Evolutionary conservation across 30 jellyfish, hydroid and myxozoan genomes (phyloP), one percentile per base, ranked within the genome.

Genomic region (Chrysaora quinquecirrha): DNA sequence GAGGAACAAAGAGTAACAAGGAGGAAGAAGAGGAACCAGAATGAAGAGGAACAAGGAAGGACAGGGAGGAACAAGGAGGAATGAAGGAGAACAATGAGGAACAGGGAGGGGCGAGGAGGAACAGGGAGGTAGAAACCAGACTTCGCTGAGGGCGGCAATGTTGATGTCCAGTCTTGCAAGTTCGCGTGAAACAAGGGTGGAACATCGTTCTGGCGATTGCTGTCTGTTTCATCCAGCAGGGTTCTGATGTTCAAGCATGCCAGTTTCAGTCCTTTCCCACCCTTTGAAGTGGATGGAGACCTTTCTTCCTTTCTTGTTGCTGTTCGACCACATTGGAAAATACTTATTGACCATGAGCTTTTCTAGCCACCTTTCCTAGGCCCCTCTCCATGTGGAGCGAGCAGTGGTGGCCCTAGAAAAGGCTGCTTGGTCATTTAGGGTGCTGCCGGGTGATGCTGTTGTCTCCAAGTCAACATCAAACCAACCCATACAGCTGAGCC

Each of bases 131-230:
- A 27, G 76, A 2, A 71, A 23, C 9, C 83, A 25, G 6, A 29
- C 23, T 29, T 71, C 83, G 34, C 83, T 71, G 48, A 71, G 83
- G 18, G 83, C 83, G 9, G 83, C 83, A 2, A 71, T 71, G 77
- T 71, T 77, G 12, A 38, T 71, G 76, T 71, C 18, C 18, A 2
- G 23, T 21, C 76, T n/a, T 12, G 30, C 30, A 14, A 71, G 83
- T 63, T 71, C 76, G 6, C 6, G 7, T 11, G 83, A 14, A 14
- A 71, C 34, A 27, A 71, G 75, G 30, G 83, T 29, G 22, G 78
- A 3, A 6, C 78, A 7, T 9, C 78, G 78, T 22, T 25, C 71
- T 10, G 78, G 78, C 78, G 61, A 30, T 31, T 28, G 78, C 22
- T 66, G 69, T 66, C 68, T 6, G 9, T 18, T 25, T 14, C 14